A percentile compares a stretch with the other conserved stretches of the same genome.
These are phyloP conservation scores for Lomographa bimaculata DNA, from an alignment of 2,888 invertebrate species.

Conservation along the genomic window DNA sequence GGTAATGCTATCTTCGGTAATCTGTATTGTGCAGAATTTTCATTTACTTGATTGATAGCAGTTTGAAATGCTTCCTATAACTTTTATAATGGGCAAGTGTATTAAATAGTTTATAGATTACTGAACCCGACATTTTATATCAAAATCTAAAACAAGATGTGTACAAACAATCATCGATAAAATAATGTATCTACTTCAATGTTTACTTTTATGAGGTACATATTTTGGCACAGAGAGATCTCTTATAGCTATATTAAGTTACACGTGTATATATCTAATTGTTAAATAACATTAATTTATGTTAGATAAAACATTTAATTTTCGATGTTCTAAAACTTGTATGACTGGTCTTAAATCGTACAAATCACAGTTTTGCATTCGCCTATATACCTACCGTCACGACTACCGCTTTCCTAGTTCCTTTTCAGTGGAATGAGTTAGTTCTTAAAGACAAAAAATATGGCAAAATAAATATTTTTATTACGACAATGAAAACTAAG, in stretches of 20 bases:
- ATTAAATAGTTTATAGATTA: no score
- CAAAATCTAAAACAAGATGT: constrained; percentile 61
- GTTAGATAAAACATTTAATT: constrained; percentile 73
- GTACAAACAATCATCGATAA: constrained; percentile 62
- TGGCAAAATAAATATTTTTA: constrained; percentile 56
- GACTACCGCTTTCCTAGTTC: constrained; percentile 71
- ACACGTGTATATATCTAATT: constrained; percentile 72
- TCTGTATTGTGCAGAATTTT: no score
- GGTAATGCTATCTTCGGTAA: no score
- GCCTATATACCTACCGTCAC: constrained; percentile 76
- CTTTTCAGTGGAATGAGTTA: constrained; percentile 72
- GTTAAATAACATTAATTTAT: constrained; percentile 64
- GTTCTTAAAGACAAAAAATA: constrained; percentile 64
- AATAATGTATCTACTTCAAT: constrained; percentile 77
- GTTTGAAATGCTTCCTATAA: no score
- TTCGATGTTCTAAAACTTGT: constrained; percentile 83
- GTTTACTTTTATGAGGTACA: constrained; percentile 89
- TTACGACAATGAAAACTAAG: constrained; percentile 13
- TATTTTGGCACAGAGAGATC: constrained; percentile 92
- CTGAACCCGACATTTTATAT: constrained; percentile 26
- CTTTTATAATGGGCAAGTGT: no score
- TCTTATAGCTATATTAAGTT: constrained; percentile 78
- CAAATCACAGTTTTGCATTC: constrained; percentile 83
- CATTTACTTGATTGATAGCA: no score
- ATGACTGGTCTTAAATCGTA: constrained; percentile 82